phyloP scores from a whole-genome alignment of 35 echinoderm and acorn worm species.

The Antedon bifida region DNA sequence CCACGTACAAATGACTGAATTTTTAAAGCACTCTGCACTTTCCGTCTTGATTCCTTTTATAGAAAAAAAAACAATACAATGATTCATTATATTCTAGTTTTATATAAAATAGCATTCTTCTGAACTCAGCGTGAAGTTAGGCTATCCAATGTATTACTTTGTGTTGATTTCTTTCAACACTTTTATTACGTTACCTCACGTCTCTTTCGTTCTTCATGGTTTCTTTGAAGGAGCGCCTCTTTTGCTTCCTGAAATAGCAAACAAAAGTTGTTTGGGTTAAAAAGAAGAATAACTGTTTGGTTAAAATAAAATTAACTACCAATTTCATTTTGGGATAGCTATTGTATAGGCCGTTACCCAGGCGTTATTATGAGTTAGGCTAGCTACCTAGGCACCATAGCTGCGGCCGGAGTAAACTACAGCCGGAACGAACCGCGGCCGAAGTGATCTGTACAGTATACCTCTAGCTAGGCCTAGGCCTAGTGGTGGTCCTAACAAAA shows the following conservation, averaged over 20 bases:
- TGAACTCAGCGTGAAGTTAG: not conserved
- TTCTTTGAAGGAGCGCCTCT: conserved; percentile 34
- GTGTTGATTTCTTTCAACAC: not conserved
- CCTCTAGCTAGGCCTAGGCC: too few species aligned
- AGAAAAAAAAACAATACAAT: not conserved
- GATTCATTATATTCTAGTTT: not conserved
- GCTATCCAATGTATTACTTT: not conserved
- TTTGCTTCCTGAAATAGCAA: conserved; percentile 30
- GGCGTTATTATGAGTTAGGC: too few species aligned
- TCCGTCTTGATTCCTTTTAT: conserved; percentile 25
- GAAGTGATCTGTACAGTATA: too few species aligned
- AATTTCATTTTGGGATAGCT: too few species aligned
- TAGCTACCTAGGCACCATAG: too few species aligned
- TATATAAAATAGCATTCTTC: not conserved
- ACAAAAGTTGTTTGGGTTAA: too few species aligned
- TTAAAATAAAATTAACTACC: too few species aligned
- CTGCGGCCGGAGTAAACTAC: too few species aligned
- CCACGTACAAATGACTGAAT: conserved; percentile 56
- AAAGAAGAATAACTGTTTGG: too few species aligned
- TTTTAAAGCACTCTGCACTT: conserved; percentile 26
- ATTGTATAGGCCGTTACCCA: too few species aligned
- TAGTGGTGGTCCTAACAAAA: not conserved
- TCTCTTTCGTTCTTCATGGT: conserved; percentile 40
- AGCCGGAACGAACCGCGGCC: too few species aligned
- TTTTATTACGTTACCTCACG: conserved; percentile 20